Conservation (phyloP, 2,797 vertebrate genomes). For the Falco berigora region DNA sequence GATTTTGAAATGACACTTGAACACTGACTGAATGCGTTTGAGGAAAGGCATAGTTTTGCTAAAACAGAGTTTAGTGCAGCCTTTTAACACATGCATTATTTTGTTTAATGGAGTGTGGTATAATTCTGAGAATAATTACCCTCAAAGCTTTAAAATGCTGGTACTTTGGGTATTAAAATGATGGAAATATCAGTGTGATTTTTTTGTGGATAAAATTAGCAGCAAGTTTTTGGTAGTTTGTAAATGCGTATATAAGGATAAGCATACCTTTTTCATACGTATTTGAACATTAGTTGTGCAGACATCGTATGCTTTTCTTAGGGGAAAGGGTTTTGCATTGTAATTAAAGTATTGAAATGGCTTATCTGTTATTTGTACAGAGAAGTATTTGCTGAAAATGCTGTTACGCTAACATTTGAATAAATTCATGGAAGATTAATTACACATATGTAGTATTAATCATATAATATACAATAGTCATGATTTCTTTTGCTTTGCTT, state of each 20-base stretch:
- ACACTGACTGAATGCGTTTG: slow-evolving; percentile 10
- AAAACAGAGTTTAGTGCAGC: slow-evolving; percentile 20
- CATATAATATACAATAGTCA: no score
- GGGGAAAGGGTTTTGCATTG: neutral
- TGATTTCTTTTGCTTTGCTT: neutral
- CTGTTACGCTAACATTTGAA: neutral
- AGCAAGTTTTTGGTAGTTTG: neutral
- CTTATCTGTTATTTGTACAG: neutral
- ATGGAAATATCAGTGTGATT: neutral
- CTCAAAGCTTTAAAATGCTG: neutral
- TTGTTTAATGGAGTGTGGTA: slow-evolving; percentile 51
- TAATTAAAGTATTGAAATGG: neutral
- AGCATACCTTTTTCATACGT: neutral
- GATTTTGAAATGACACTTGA: slow-evolving; percentile 69
- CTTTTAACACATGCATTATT: slow-evolving; percentile 38
- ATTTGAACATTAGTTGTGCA: neutral
- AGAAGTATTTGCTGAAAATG: neutral
- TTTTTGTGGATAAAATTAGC: neutral
- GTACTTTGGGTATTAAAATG: slow-evolving; percentile 8
- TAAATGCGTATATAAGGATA: neutral
- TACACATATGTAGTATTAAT: neutral
- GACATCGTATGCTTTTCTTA: neutral
- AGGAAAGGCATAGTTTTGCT: slow-evolving; percentile 41
- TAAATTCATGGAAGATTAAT: neutral
- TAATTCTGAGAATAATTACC: slow-evolving; percentile 29